Conservation (phyloP, 2,113 vertebrate genomes). For the Myiagra hebetior region DNA sequence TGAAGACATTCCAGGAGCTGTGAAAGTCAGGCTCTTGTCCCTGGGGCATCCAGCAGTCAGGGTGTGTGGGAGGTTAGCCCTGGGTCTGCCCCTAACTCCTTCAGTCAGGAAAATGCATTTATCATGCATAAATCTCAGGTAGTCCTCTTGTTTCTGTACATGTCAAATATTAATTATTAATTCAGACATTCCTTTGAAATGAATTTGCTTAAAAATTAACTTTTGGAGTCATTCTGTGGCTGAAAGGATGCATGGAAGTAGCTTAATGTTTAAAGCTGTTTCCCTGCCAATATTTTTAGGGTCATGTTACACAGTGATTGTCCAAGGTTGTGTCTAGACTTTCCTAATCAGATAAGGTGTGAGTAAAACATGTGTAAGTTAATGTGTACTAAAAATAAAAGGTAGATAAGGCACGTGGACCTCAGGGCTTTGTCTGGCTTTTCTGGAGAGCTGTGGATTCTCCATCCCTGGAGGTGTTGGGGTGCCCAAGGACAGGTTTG, state of each 20-base stretch:
- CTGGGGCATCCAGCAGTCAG: not conserved
- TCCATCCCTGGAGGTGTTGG: not conserved
- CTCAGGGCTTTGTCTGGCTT: not conserved
- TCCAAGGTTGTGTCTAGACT: not conserved
- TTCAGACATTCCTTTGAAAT: conserved; percentile 41
- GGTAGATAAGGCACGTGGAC: not conserved
- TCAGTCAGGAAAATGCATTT: not conserved
- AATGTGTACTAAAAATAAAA: not conserved
- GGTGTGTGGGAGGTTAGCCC: not conserved
- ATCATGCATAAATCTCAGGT: not conserved
- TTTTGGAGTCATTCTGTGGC: not conserved
- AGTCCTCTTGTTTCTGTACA: rapidly evolving
- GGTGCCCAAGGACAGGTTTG: not conserved
- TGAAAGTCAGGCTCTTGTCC: not conserved
- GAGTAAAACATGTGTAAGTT: not conserved
- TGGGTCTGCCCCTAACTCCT: not conserved
- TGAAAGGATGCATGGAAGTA: not conserved
- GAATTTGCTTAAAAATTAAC: conserved; percentile 64
- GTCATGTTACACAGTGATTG: not conserved
- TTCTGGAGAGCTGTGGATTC: not conserved
- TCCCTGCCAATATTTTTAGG: not conserved
- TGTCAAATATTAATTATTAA: conserved; percentile 35
- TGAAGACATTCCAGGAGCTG: not conserved
- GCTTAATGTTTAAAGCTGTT: conserved; percentile 4
- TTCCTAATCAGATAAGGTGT: not conserved